Conservation (phyloP, 1,140 invertebrate species). For the Drosophila funebris region DNA sequence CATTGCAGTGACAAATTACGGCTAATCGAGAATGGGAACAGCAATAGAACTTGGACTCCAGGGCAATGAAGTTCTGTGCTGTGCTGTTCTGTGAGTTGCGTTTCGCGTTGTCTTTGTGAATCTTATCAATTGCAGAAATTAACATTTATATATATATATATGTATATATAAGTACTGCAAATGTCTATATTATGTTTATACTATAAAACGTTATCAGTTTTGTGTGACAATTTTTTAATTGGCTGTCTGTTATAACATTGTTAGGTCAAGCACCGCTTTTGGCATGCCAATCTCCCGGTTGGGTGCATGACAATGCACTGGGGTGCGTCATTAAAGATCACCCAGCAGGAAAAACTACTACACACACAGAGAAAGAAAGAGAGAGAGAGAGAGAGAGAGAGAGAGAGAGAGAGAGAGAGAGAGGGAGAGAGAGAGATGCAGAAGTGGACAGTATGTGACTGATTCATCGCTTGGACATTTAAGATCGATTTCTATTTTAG, state of each 20-base stretch:
- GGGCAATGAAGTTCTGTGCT: conserved; percentile 25
- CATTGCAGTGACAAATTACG: conserved; percentile 66
- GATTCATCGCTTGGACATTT: conserved; percentile 53
- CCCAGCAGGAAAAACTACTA: conserved; percentile 8
- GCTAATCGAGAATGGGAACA: conserved; percentile 58
- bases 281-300: conserved; percentile 43
- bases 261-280: conserved; percentile 76
- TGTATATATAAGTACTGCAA: conserved; percentile 2
- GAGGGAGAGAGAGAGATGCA: neutral
- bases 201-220: conserved; percentile 33
- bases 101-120: conserved; percentile 17
- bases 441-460: neutral
- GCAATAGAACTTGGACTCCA: neutral
- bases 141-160: conserved; percentile 40
- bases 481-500: conserved; percentile 50
- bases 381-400: conserved; percentile 28
- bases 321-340: conserved; percentile 55
- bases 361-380: too few relatives aligned
- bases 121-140: conserved; percentile 78
- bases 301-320: conserved; percentile 46
- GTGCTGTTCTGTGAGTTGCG: conserved; percentile 41
- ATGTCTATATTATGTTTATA: conserved; percentile 19
- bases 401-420: neutral
- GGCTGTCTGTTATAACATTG: conserved; percentile 63
- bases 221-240: conserved; percentile 57